Conservation (phyloP, 1,140 invertebrate species). For the Pomacea maculata region DNA sequence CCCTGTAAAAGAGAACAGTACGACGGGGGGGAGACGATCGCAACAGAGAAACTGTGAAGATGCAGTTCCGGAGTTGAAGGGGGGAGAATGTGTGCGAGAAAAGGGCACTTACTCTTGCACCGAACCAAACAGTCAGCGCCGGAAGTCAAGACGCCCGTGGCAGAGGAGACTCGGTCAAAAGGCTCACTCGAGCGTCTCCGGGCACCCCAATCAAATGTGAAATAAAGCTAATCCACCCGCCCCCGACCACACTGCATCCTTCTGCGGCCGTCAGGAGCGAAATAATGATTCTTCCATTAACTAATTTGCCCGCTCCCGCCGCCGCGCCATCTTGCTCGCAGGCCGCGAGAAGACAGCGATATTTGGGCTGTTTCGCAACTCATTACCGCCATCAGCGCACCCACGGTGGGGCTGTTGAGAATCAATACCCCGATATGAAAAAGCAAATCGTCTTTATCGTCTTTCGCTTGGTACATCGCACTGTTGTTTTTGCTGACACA, state of each 20-base stretch:
- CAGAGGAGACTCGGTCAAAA: conserved; percentile 19
- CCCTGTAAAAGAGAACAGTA: too few species aligned
- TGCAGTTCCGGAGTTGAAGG: too few species aligned
- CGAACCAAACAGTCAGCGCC: background rate
- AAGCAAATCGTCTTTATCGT: too few species aligned
- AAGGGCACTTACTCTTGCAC: too few species aligned
- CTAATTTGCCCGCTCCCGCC: conserved; percentile 22
- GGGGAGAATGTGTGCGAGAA: too few species aligned
- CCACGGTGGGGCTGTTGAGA: too few species aligned
- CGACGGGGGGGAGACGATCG: too few species aligned
- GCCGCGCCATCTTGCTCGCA: background rate
- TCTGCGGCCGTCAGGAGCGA: conserved; percentile 18
- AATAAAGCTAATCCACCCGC: conserved; percentile 21
- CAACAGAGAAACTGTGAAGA: too few species aligned
- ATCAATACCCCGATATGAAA: too few species aligned
- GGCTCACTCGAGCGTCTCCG: conserved; percentile 23
- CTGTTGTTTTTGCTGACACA: too few species aligned
- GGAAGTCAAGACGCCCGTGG: conserved; percentile 10
- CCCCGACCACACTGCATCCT: background rate
- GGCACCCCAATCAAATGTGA: conserved; percentile 9
- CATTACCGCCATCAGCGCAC: background rate
- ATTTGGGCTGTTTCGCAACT: conserved; percentile 26
- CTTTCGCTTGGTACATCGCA: too few species aligned
- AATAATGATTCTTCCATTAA: conserved; percentile 29
- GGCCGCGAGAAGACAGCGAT: conserved; percentile 9